Evolutionary conservation across 2,113 vertebrate species (phyloP).

Genomic region (Laterallus jamaicensis): DNA sequence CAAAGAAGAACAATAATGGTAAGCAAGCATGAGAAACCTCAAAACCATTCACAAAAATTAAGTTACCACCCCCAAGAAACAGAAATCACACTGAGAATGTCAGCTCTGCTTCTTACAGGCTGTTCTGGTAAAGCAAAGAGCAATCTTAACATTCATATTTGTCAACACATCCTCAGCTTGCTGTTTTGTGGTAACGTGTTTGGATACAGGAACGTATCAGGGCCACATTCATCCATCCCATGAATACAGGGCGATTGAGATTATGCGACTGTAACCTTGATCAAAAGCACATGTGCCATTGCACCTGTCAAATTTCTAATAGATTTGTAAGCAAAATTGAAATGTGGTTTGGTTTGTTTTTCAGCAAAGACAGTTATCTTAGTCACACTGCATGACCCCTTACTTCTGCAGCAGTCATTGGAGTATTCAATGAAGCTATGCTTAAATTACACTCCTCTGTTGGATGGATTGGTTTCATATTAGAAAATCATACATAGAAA

Average conservation of each 20-base stretch:
- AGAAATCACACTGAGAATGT: not conserved
- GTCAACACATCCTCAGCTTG: not conserved
- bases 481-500: not conserved
- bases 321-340: not conserved
- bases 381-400: not conserved
- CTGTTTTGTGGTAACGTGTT: not conserved
- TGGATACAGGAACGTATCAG: not conserved
- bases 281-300: not conserved
- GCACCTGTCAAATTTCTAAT: not conserved
- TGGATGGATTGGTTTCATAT: not conserved
- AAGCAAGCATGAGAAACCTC: not conserved
- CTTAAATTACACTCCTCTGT: not conserved
- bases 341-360: not conserved
- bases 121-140: not conserved
- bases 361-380: not conserved
- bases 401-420: not conserved
- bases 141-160: not conserved
- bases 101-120: not conserved
- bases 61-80: not conserved
- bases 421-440: not conserved
- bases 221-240: not conserved
- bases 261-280: not conserved
- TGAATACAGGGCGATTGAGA: not conserved
- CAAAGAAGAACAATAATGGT: not conserved
- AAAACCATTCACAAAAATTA: not conserved